phyloP scores from a whole-genome alignment of 2,888 invertebrate genomes.

The Lithophane socia region DNA sequence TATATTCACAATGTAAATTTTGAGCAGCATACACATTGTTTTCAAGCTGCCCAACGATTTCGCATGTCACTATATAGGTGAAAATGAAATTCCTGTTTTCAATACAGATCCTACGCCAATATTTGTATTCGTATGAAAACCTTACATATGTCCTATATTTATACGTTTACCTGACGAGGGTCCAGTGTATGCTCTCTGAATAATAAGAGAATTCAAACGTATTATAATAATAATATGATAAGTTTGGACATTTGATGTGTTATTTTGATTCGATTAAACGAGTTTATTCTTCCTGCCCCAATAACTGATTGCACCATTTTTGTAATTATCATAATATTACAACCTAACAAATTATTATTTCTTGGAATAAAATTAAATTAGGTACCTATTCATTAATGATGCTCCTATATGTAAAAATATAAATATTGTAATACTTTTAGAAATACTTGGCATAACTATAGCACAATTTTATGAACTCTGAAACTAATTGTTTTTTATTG shows the following conservation, averaged over 20 bases:
- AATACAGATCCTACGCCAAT: slow-evolving; percentile 55
- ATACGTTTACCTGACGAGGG: slow-evolving; percentile 48
- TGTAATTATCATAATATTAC: neutral
- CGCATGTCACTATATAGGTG: slow-evolving; percentile 11
- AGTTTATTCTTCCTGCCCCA: too few relatives aligned
- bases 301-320: neutral
- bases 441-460: neutral
- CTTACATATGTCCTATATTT: slow-evolving; percentile 57
- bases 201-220: slow-evolving; percentile 49
- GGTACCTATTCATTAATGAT: neutral
- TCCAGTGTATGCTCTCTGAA: slow-evolving; percentile 44
- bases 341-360: neutral
- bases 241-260: slow-evolving; percentile 21
- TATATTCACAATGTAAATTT: neutral
- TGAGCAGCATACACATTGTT: neutral
- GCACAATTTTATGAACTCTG: neutral
- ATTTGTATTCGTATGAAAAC: slow-evolving; percentile 62
- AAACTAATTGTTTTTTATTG: neutral
- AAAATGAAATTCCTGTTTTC: slow-evolving; percentile 57
- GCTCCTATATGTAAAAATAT: neutral
- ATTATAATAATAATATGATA: slow-evolving; percentile 31
- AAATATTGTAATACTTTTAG: neutral
- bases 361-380: neutral
- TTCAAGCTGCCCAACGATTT: neutral
- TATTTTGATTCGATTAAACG: slow-evolving; percentile 23